These are phyloP conservation scores for Sigmodon hispidus DNA, from an alignment of 2,113 vertebrate species.

Conservation along the genomic window DNA sequence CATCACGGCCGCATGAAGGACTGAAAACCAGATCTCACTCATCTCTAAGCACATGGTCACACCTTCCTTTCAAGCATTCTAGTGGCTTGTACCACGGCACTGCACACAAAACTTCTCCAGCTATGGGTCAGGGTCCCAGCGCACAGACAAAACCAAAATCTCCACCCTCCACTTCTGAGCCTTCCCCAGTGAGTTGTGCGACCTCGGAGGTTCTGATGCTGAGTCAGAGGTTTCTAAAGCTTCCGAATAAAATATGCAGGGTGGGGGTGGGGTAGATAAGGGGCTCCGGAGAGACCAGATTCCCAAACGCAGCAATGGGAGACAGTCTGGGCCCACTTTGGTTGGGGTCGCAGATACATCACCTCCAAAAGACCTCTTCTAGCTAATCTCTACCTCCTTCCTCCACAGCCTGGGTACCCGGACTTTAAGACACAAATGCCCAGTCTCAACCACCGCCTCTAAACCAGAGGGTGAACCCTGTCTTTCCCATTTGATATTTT, in stretches of 20 bases:
- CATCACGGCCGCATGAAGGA: not conserved
- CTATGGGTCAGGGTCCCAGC: not conserved
- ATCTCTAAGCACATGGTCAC: not conserved
- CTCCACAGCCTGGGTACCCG: not conserved
- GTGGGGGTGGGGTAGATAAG: not conserved
- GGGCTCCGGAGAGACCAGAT: not conserved
- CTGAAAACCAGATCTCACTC: not conserved
- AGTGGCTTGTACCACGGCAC: not conserved
- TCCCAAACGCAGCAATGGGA: not conserved
- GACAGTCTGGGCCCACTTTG: not conserved
- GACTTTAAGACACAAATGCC: slow-evolving; percentile 2
- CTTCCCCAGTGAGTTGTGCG: not conserved
- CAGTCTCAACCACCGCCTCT: not conserved
- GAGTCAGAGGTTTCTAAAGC: slow-evolving; percentile 66
- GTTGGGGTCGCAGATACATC: not conserved
- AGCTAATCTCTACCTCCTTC: not conserved
- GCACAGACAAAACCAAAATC: not conserved
- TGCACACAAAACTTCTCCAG: not conserved
- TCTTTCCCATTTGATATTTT: slow-evolving; percentile 11
- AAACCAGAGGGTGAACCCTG: not conserved
- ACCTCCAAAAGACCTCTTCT: not conserved
- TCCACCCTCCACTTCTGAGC: not conserved
- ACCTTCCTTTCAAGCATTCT: not conserved
- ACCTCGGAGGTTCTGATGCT: slow-evolving; percentile 39
- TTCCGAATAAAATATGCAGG: not conserved